phyloP scores from a whole-genome alignment of 2,888 invertebrate species.

The Sminthurides aquaticus region DNA sequence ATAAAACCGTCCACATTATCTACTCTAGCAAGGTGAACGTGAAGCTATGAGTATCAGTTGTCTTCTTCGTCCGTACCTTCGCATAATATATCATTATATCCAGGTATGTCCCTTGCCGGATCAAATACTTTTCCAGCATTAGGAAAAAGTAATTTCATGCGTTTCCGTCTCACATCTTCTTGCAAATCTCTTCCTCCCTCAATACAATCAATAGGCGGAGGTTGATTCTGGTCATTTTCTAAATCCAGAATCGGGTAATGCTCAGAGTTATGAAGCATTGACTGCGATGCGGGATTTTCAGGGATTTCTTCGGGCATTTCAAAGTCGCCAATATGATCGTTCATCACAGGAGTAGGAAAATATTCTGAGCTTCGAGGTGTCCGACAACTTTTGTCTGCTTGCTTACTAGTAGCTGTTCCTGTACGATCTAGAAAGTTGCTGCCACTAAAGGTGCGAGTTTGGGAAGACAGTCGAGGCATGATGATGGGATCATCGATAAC shows the following conservation, averaged over 20 bases:
- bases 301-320: not conserved
- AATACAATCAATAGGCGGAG: not conserved
- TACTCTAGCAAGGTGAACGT: too few relatives aligned
- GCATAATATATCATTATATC: slow-evolving; percentile 10
- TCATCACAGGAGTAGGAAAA: not conserved
- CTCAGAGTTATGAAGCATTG: not conserved
- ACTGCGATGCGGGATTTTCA: not conserved
- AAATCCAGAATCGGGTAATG: not conserved
- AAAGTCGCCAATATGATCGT: not conserved
- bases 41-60: too few relatives aligned
- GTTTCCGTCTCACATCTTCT: slow-evolving; percentile 6
- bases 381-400: not conserved
- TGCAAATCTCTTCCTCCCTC: not conserved
- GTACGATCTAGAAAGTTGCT: not conserved
- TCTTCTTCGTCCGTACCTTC: slow-evolving; percentile 18
- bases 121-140: slow-evolving; percentile 5
- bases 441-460: not conserved
- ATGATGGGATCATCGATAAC: not conserved
- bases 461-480: not conserved
- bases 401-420: not conserved
- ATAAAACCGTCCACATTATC: too few relatives aligned
- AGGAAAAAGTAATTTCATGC: slow-evolving; percentile 12
- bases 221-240: slow-evolving; percentile 4
- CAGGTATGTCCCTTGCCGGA: slow-evolving; percentile 12
- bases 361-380: not conserved